These are phyloP conservation scores for Ellobium chinense DNA, from an alignment of 2,888 invertebrate genomes.

Conservation along the genomic window DNA sequence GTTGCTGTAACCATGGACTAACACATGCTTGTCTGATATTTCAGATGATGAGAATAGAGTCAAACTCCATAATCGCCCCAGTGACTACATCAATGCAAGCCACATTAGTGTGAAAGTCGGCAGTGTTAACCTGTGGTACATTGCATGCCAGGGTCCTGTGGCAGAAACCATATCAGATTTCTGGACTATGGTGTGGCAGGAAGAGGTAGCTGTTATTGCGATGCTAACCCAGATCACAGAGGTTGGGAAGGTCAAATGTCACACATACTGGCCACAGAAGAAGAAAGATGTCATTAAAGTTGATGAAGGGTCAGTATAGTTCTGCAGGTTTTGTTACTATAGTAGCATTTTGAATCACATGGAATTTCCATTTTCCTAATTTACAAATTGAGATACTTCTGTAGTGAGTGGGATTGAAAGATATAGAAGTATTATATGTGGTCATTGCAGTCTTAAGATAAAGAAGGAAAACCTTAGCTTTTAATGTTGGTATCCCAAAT, in stretches of 20 bases:
- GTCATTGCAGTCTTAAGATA: too few relatives aligned
- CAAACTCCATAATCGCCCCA: constrained; percentile 51
- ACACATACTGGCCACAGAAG: constrained; percentile 93
- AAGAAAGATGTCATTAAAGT: constrained; percentile 56
- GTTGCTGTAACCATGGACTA: too few relatives aligned
- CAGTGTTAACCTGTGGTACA: constrained; percentile 60
- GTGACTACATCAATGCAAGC: constrained; percentile 74
- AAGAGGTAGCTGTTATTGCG: constrained; percentile 88
- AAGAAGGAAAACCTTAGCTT: too few relatives aligned
- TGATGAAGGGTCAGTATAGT: constrained; percentile 59
- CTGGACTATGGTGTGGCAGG: constrained; percentile 99
- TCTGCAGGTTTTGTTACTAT: too few relatives aligned
- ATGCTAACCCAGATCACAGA: constrained; percentile 96
- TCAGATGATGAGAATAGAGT: constrained; percentile 75
- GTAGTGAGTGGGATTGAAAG: too few relatives aligned
- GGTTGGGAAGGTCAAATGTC: constrained; percentile 95
- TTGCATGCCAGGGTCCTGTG: constrained; percentile 85
- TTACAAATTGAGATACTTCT: too few relatives aligned
- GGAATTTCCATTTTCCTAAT: too few relatives aligned
- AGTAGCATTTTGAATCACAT: too few relatives aligned
- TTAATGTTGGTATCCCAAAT: too few relatives aligned
- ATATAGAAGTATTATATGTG: too few relatives aligned
- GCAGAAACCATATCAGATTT: constrained; percentile 95
- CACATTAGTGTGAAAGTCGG: constrained; percentile 54
- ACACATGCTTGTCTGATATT: too few relatives aligned